Base-by-base conservation (phyloP, 2,113 vertebrate genomes). In the Podilymbus podiceps region DNA sequence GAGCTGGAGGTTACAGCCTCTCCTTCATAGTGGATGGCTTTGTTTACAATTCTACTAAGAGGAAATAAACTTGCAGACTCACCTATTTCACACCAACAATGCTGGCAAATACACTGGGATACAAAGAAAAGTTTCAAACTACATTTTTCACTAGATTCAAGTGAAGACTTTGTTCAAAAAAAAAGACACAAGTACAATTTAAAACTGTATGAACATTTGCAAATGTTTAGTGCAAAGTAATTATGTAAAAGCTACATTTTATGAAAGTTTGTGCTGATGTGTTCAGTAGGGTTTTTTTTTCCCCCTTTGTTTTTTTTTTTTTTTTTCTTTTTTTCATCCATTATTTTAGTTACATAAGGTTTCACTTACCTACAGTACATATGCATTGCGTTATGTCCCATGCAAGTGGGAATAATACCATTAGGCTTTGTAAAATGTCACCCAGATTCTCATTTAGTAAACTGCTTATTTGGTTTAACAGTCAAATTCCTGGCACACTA, bases 181-280 rank as follows among this genome's bases (percentile, higher is more conserved):
- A 96, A 94, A 96, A 98, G 93, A 96, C 96, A 98, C 95, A 98
- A 93, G 96, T 96, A 98, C 98, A 98, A 97, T 97, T 95, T 90
- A 94, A 97, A 98, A 97, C 85, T 88, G 92, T 91, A 97, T 97
- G 97, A 97, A 98, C 93, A 98, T 97, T 97, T 98, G 96, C 95
- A 97, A 98, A 97, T 95, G 96, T 97, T 97, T 97, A 98, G 97
- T 97, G 98, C 97, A 98, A 98, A 97, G 97, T 96, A 97, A 97
- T 97, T 95, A 97, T 95, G 97, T 81, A 96, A 98, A 98, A 96
- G 95, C 93, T 98, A 97, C 95, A 97, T 96, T 90, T 97, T 97
- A 97, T 96, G 97, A 97, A 96, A 96, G 93, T 97, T 93, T 98
- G 97, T 97, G 98, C 97, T 98, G 97, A 95, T 97, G 91, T 96